Conservation (phyloP, 1,140 invertebrate genomes). For the Brachionus asplanchnoidis region DNA sequence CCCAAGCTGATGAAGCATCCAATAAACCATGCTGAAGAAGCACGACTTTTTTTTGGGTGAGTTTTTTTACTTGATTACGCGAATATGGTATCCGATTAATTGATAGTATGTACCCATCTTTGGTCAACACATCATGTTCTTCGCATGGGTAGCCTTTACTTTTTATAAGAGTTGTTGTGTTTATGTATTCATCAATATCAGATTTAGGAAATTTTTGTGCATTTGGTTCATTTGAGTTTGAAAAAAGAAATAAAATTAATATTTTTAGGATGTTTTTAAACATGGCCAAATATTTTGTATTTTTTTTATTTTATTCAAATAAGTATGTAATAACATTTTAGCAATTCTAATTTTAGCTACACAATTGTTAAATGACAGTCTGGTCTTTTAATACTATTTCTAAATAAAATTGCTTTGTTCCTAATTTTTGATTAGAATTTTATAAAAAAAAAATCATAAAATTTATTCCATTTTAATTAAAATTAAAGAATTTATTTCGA, state of each 20-base stretch:
- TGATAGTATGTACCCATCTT: conserved; percentile 31
- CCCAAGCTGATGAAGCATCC: background rate
- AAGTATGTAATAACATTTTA: background rate
- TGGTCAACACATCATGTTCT: conserved; percentile 33
- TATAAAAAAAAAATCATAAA: background rate
- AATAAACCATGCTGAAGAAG: conserved; percentile 36
- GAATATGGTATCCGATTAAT: background rate
- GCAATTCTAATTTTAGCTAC: background rate
- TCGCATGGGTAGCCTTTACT: conserved; percentile 32
- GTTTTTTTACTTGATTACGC: background rate
- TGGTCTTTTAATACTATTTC: background rate
- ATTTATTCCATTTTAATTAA: background rate
- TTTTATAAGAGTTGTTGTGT: conserved; percentile 8
- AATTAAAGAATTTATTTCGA: background rate
- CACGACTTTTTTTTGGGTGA: background rate
- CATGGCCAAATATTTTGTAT: background rate
- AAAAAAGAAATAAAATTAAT: background rate
- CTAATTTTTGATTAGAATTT: background rate
- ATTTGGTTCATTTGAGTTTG: background rate
- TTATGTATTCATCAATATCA: conserved; percentile 3
- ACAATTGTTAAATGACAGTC: background rate
- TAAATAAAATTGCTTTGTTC: background rate
- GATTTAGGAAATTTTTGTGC: background rate
- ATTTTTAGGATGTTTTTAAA: background rate
- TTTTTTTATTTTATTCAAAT: background rate